phyloP scores from a whole-genome alignment of 92 coral and sea anemone species.

The Micromussa lordhowensis region DNA sequence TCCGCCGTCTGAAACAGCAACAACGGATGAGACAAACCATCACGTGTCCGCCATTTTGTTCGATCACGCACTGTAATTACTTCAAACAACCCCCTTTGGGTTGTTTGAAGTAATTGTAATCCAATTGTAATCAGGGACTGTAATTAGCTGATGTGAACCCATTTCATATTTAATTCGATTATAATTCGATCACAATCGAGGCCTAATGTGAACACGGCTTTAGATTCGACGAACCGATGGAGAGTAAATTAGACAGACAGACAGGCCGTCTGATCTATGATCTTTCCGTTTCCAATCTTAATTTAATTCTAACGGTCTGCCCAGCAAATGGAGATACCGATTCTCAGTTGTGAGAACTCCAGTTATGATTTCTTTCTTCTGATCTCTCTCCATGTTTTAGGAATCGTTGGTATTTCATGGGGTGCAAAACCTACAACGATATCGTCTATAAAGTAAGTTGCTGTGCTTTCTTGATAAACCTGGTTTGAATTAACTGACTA shows the following conservation, averaged over 20 bases:
- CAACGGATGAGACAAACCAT: too few species aligned
- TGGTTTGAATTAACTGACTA: not conserved
- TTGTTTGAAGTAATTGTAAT: too few species aligned
- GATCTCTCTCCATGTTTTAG: slow-evolving; percentile 16
- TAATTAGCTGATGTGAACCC: too few species aligned
- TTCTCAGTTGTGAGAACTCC: not conserved
- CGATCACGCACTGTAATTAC: too few species aligned
- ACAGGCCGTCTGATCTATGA: not conserved
- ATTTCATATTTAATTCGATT: too few species aligned
- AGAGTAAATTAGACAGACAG: not conserved
- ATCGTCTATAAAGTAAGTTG: slow-evolving; percentile 64
- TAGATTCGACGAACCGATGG: not conserved
- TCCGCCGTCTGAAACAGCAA: too few species aligned
- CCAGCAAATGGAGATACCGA: not conserved
- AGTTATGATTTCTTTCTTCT: not conserved
- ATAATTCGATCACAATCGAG: too few species aligned
- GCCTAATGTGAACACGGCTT: too few species aligned
- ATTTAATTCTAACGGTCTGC: not conserved
- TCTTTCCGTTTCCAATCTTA: not conserved
- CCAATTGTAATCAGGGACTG: too few species aligned
- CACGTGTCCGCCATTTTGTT: too few species aligned
- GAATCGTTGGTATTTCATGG: slow-evolving; percentile 67
- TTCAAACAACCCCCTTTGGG: too few species aligned
- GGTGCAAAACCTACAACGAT: slow-evolving; percentile 65
- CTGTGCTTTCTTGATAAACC: not conserved